These are phyloP conservation scores for Anguilla japonica DNA, from an alignment of 2,113 vertebrate genomes.

Conservation along the genomic window DNA sequence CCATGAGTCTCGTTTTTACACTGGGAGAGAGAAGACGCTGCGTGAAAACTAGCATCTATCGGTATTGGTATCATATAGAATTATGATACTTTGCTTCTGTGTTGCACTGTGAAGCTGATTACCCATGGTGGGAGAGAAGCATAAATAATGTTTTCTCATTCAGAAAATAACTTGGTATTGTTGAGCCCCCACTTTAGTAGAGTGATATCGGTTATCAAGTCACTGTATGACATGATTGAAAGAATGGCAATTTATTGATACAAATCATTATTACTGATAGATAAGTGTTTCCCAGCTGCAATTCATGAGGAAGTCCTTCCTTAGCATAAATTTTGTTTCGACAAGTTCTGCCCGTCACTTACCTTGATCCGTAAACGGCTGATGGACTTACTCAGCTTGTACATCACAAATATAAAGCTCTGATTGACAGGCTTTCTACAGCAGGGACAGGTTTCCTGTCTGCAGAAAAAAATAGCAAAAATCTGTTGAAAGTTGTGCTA, in stretches of 20 bases:
- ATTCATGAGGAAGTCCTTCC: too few relatives aligned
- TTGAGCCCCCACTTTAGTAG: too few relatives aligned
- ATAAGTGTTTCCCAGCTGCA: neutral
- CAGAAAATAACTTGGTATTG: too few relatives aligned
- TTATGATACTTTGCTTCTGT: neutral
- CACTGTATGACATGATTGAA: neutral
- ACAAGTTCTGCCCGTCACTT: slow-evolving; percentile 22
- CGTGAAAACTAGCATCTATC: neutral
- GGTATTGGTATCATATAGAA: neutral
- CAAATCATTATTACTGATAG: neutral
- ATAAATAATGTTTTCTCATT: neutral
- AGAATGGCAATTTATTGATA: neutral
- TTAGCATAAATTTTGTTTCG: too few relatives aligned
- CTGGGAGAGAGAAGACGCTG: slow-evolving; percentile 44
- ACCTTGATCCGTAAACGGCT: slow-evolving; percentile 78
- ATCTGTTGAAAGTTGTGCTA: neutral
- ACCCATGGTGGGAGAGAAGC: neutral
- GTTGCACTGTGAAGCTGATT: neutral
- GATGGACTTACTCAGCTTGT: slow-evolving; percentile 75
- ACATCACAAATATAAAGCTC: slow-evolving; percentile 72
- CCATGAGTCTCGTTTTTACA: slow-evolving; percentile 76
- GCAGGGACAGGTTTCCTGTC: slow-evolving; percentile 80
- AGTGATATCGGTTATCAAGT: neutral
- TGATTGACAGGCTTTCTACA: slow-evolving; percentile 74
- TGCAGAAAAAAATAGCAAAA: slow-evolving; percentile 38